Conservation (phyloP, 2,888 invertebrate species). For the Eudemis profundana region DNA sequence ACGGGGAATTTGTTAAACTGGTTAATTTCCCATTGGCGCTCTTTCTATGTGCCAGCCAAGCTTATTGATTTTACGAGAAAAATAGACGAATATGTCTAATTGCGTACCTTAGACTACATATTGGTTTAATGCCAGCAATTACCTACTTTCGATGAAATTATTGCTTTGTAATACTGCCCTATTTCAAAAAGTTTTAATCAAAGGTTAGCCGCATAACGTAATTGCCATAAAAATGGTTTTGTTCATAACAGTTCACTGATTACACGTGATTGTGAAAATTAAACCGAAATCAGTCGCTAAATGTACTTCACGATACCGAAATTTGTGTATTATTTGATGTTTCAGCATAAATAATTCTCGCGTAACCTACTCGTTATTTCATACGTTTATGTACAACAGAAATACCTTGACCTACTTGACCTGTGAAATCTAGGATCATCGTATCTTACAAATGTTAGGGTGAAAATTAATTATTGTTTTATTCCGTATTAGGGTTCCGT, state of each 20-base stretch:
- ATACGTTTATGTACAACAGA: too few species aligned
- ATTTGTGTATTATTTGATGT: neutral
- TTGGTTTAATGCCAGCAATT: neutral
- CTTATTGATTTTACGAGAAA: too few species aligned
- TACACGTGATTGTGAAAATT: slow-evolving; percentile 2
- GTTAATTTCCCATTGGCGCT: too few species aligned
- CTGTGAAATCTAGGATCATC: too few species aligned
- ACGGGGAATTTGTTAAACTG: too few species aligned
- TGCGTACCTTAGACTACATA: neutral
- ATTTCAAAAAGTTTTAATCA: neutral
- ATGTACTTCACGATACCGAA: neutral
- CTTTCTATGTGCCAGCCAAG: too few species aligned
- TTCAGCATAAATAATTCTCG: neutral
- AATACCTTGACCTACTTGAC: too few species aligned
- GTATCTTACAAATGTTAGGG: too few species aligned
- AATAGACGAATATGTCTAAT: too few species aligned
- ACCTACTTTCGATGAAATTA: neutral
- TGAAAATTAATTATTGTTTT: too few species aligned
- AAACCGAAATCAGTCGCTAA: neutral
- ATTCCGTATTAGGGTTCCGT: too few species aligned
- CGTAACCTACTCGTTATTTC: too few species aligned
- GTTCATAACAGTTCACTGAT: slow-evolving; percentile 4
- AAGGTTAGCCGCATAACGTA: neutral
- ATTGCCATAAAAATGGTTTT: slow-evolving; percentile 9
- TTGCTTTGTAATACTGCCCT: neutral